Percentiles rank a stretch among this genome's conserved stretches.
Conservation (phyloP, 2,888 invertebrate genomes). For the Polydrusus tereticollis region DNA sequence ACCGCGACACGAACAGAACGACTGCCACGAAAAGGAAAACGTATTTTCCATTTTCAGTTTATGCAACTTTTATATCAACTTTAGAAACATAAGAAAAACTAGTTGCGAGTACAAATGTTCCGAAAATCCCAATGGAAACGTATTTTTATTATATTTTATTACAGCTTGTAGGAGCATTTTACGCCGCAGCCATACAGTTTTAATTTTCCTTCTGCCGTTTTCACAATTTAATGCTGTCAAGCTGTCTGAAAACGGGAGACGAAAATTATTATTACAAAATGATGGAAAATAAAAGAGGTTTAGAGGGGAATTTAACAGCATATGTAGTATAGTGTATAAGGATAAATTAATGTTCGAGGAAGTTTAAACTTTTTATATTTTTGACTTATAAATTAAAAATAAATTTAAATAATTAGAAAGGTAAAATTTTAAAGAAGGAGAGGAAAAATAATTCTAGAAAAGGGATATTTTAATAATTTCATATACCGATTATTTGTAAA, state of each 20-base stretch:
- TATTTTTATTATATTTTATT: conserved; percentile 47
- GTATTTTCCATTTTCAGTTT: not conserved
- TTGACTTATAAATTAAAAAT: too few relatives aligned
- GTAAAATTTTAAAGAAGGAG: too few relatives aligned
- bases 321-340: not conserved
- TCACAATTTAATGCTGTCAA: conserved; percentile 46
- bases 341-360: not conserved
- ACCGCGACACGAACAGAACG: not conserved
- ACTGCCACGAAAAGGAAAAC: conserved; percentile 11
- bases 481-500: too few relatives aligned
- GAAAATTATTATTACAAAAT: conserved; percentile 26
- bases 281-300: conserved; percentile 21
- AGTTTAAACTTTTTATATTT: too few relatives aligned
- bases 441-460: too few relatives aligned
- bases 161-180: conserved; percentile 31
- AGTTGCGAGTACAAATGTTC: conserved; percentile 12
- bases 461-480: too few relatives aligned
- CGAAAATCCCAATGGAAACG: conserved; percentile 37
- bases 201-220: conserved; percentile 47
- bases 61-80: conserved; percentile 24
- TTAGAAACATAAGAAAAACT: conserved; percentile 27
- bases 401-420: too few relatives aligned
- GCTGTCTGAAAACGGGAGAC: conserved; percentile 10
- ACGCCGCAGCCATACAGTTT: conserved; percentile 24
- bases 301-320: not conserved